These are phyloP conservation scores for Stomorhina lunata DNA, from an alignment of 2,888 invertebrate genomes.

Conservation along the genomic window DNA sequence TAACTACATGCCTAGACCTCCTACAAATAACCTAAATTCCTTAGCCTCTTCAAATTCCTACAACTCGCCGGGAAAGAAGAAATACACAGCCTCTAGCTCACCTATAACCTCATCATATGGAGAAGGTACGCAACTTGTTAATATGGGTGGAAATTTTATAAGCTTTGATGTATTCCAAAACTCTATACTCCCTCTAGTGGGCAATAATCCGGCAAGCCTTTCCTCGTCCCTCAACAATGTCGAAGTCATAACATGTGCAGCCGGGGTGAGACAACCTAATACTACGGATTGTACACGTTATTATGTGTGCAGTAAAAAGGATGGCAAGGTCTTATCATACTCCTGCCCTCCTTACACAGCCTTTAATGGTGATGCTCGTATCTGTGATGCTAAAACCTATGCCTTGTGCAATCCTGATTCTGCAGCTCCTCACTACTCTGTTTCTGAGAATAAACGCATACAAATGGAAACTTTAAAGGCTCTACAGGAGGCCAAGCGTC, in stretches of 20 bases:
- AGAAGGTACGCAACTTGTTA: conserved; percentile 72
- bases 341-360: conserved; percentile 81
- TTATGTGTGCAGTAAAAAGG: conserved; percentile 80
- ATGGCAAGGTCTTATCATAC: conserved; percentile 79
- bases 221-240: conserved; percentile 70
- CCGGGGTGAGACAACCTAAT: conserved; percentile 80
- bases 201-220: conserved; percentile 69
- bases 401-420: conserved; percentile 75
- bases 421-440: conserved; percentile 69
- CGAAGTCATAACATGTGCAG: conserved; percentile 79
- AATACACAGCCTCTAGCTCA: conserved; percentile 57
- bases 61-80: conserved; percentile 54
- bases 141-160: conserved; percentile 76
- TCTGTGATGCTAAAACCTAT: conserved; percentile 80
- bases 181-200: conserved; percentile 74
- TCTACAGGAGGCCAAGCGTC: conserved; percentile 75
- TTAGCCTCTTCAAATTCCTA: conserved; percentile 13
- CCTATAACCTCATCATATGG: conserved; percentile 44
- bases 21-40: conserved; percentile 23
- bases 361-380: conserved; percentile 79
- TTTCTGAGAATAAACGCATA: conserved; percentile 74
- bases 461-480: conserved; percentile 77
- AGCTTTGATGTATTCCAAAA: conserved; percentile 77
- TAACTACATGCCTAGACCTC: conserved; percentile 69
- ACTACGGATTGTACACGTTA: conserved; percentile 81